Evolutionary conservation across 2,888 invertebrate species (phyloP), one percentile per base, ranked within the genome.

Genomic region (Rhagonycha fulva): DNA sequence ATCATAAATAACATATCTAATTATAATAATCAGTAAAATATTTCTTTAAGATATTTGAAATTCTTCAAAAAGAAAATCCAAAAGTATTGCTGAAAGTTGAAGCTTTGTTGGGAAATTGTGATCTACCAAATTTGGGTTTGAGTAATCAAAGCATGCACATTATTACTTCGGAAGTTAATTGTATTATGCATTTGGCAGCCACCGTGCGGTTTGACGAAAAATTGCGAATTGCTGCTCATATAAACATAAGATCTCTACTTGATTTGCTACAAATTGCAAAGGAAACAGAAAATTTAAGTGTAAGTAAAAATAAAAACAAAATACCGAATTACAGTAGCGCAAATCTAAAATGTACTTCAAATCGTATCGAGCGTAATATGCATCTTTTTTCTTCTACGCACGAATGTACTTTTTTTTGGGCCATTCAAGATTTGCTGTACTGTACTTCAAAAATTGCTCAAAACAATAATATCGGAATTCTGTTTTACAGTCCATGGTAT

Each of bases 161-260:
- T 23, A 81, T 91, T 23, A 85, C 86, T 30, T 87, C 89, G 14
- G 89, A 93, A 80, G 91, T 94, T 62, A 87, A 89, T 71, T 88
- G 94, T 69, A 91, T 95, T 12, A 92, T 95, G 85, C 94, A 95
- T 85, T 92, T 92, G 68, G 95, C 94, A 1, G 95, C 94, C 0
- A 94, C 94, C 0, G 92, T 95, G 23, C 89, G 91, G 79, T 95
- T 95, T 84, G 93, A 94, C 84, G 94, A 95, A 84, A 90, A 90
- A 68, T 86, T 95, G 11, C 90, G 90, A 86, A 84, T 89, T n/a
- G 93, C 94, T 0, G 89, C 92, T 24, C 89, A 91, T 75, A 92
- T 94, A 86, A 95, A 95, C 86, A 91, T 94, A 9, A 87, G 91
- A 47, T 92, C 92, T 68, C 92, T 93, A 0, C 88, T 90, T 76